Evolutionary conservation across 2,797 vertebrate species (phyloP).

Genomic region (Tauraco hartlaubi): DNA sequence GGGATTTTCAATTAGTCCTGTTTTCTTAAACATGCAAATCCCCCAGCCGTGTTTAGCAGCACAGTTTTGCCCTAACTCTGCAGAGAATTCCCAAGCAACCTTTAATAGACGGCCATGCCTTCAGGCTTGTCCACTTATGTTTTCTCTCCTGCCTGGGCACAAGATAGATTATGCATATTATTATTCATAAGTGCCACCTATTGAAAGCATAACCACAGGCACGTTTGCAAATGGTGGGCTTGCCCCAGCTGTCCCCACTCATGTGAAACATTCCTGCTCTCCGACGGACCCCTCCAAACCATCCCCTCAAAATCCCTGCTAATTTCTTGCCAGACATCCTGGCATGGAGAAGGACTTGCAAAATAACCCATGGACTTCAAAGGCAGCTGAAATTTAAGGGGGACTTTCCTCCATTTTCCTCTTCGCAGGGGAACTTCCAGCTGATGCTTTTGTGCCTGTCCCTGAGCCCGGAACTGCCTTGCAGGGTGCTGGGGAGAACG

Average conservation of each 20-base stretch:
- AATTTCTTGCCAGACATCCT: neutral
- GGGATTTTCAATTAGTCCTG: slow-evolving; percentile 65
- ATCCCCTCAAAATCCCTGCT: neutral
- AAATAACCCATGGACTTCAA: neutral
- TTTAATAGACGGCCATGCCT: slow-evolving; percentile 71
- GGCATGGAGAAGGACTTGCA: neutral
- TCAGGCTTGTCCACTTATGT: slow-evolving; percentile 73
- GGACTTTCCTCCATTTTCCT: neutral
- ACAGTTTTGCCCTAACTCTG: slow-evolving; percentile 62
- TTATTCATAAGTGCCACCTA: slow-evolving; percentile 74
- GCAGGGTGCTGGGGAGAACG: neutral
- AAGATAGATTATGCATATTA: slow-evolving; percentile 70
- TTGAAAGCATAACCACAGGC: slow-evolving; percentile 66
- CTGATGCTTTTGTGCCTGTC: neutral
- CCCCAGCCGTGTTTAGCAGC: slow-evolving; percentile 62
- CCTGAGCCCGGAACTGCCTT: neutral
- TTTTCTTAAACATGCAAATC: slow-evolving; percentile 74
- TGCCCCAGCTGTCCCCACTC: slow-evolving; percentile 12
- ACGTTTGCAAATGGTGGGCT: slow-evolving; percentile 40
- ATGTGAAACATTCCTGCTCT: slow-evolving; percentile 26
- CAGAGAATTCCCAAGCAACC: slow-evolving; percentile 72
- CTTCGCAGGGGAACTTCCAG: neutral
- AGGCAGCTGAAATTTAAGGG: neutral
- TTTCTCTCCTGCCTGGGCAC: slow-evolving; percentile 63
- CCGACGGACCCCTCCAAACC: neutral